Evolutionary conservation across 1,140 invertebrate genomes (phyloP).

Genomic region (Phortica variegata): DNA sequence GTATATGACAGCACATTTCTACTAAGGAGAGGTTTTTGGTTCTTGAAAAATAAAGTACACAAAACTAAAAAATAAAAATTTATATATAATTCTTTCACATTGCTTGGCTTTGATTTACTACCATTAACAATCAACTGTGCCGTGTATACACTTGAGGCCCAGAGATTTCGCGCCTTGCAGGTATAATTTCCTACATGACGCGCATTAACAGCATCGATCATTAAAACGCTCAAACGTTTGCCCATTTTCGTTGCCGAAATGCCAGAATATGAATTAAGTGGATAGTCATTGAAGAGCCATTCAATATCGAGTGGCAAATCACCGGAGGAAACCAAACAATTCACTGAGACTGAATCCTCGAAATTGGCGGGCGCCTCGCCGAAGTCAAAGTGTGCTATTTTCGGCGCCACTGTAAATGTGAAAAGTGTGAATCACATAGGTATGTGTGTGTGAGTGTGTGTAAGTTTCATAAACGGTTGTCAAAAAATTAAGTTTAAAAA

Average conservation of each 20-base stretch:
- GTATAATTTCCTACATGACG: slow-evolving; percentile 67
- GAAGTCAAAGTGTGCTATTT: slow-evolving; percentile 66
- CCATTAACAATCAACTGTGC: slow-evolving; percentile 50
- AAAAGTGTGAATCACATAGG: neutral
- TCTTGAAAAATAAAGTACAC: slow-evolving; percentile 53
- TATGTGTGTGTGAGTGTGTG: neutral
- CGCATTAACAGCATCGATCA: slow-evolving; percentile 58
- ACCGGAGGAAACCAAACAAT: slow-evolving; percentile 66
- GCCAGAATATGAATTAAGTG: slow-evolving; percentile 51
- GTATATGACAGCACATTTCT: no score
- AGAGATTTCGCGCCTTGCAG: slow-evolving; percentile 68
- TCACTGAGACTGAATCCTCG: slow-evolving; percentile 64
- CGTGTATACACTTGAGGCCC: slow-evolving; percentile 59
- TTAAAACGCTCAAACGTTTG: slow-evolving; percentile 61
- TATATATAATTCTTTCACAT: no score
- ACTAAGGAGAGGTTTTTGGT: slow-evolving; percentile 63
- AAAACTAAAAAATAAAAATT: slow-evolving; percentile 19
- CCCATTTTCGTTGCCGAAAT: slow-evolving; percentile 63
- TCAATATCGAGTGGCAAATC: slow-evolving; percentile 65
- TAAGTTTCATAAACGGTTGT: neutral
- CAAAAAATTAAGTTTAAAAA: slow-evolving; percentile 12
- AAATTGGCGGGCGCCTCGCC: slow-evolving; percentile 65
- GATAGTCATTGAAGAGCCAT: slow-evolving; percentile 65
- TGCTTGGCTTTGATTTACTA: no score
- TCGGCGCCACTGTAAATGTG: slow-evolving; percentile 62